Conservation (phyloP, 2,888 invertebrate genomes). For the Heteromyza rotundicornis region DNA sequence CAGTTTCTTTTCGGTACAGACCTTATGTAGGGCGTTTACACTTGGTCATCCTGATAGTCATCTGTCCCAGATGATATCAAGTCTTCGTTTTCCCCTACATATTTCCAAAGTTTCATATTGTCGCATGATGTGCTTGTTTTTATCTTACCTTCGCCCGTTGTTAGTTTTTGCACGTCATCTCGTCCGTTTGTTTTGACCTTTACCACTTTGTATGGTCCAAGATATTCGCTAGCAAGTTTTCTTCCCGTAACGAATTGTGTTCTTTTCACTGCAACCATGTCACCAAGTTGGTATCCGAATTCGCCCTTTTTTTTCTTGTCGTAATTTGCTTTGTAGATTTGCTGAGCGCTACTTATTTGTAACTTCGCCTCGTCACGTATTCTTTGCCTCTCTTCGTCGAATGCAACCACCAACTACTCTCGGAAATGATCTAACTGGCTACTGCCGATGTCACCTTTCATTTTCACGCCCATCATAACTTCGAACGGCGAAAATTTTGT, state of each 20-base stretch:
- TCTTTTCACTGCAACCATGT: background rate
- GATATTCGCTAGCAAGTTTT: background rate
- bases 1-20: no score
- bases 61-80: background rate
- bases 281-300: background rate
- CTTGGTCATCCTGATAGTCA: background rate
- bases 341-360: background rate
- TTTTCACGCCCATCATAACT: slow-evolving; percentile 19
- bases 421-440: slow-evolving; percentile 3
- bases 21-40: no score
- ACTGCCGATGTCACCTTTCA: background rate
- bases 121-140: background rate
- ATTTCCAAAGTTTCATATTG: background rate
- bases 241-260: background rate
- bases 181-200: background rate
- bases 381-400: background rate
- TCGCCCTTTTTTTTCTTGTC: background rate
- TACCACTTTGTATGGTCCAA: background rate
- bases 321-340: background rate
- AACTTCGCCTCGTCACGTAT: background rate
- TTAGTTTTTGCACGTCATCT: background rate
- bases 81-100: background rate
- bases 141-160: background rate
- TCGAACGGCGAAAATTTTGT: slow-evolving; percentile 19
- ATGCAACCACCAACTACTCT: background rate